Conservation (phyloP, 2,113 vertebrate genomes). For the Lophius piscatorius region DNA sequence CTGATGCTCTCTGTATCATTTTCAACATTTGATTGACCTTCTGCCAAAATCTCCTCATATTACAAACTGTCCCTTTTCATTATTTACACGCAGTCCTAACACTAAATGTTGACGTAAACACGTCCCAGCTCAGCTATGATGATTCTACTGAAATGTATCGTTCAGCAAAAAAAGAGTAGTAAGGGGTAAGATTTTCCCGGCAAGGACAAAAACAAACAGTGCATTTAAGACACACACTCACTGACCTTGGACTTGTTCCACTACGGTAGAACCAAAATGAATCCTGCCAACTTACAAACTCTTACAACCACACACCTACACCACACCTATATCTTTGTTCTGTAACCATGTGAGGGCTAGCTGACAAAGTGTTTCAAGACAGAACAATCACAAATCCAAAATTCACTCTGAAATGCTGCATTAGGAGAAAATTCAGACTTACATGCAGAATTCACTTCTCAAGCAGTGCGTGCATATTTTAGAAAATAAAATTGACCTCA, state of each 20-base stretch:
- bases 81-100: constrained; percentile 30
- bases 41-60: constrained; percentile 50
- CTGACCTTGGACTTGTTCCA: constrained; percentile 46
- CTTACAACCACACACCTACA: background rate
- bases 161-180: background rate
- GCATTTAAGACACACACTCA: background rate
- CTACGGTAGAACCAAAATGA: constrained; percentile 2
- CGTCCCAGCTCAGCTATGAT: constrained; percentile 1
- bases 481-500: no score
- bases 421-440: no score
- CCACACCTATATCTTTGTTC: background rate
- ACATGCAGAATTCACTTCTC: no score
- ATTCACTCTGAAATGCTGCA: no score
- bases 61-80: constrained; percentile 50
- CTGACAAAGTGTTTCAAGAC: background rate
- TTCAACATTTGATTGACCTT: constrained; percentile 39
- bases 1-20: constrained; percentile 36
- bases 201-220: constrained; percentile 3
- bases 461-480: no score
- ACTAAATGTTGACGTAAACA: constrained; percentile 7
- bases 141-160: constrained; percentile 1
- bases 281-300: constrained; percentile 14
- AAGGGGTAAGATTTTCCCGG: background rate
- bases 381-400: background rate
- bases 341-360: background rate